Base-by-base conservation (phyloP, 2,113 vertebrate genomes). In the Phaethon lepturus region DNA sequence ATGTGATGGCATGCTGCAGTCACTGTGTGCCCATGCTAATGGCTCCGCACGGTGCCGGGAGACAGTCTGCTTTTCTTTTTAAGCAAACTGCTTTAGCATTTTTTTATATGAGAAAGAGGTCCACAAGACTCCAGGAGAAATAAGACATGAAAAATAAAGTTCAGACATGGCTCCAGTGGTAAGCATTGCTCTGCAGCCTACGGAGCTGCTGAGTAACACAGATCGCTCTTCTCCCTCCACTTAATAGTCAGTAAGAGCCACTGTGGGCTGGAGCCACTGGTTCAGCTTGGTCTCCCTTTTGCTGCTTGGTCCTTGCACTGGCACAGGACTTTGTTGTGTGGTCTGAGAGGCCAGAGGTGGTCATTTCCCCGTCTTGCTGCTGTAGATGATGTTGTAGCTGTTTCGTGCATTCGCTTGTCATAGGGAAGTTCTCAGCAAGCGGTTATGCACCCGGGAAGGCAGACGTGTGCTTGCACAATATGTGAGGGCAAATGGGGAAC, bases 181-280 rank as follows among this genome's bases (percentile, higher is more conserved):
- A 49, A 63, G 59, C 47, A 23, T 66, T 59, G 45, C 56, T 68
- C 67, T 87, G 56, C 50, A 84, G 60, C 42, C 14, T 53, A 29
- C 31, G 7, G 45, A 64, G 60, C 49, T 35, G 38, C 62, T 15
- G 33, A 42, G 44, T 73, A 55, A 56, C 0, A 4, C n/a, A 38
- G 13, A 13, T n/a, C 20, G 15, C 44, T 55, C 3, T 28, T 42
- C 2, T 1, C 4, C 6, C 9, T 23, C 5, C 17, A 5, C 49
- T 59, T 33, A 31, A 1, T 8, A 81, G 26, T 26, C 10, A 44
- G 12, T 31, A 60, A n/a, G 10, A 83, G 42, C 31, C 29, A 40
- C 12, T 7, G 26, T 0, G 6, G 63, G 7, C 29, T 66, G 56
- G 14, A 26, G 8, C 45, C 5, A 6, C 14, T 0, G 0, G 2